Base-by-base conservation (phyloP, 2,113 vertebrate species). In the Phodopus roborovskii region DNA sequence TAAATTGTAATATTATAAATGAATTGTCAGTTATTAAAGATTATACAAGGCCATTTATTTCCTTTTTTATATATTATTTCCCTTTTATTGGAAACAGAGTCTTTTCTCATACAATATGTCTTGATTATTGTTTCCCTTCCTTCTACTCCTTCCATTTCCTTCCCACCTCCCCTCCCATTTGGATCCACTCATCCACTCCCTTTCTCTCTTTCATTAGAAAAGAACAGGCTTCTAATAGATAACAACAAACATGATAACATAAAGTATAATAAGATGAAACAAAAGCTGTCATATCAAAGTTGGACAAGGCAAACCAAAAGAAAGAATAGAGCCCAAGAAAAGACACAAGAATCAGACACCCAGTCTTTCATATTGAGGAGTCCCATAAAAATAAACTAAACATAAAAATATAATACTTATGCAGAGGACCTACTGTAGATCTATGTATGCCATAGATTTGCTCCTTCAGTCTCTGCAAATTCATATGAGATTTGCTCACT, bases 1-100 rank as follows among this genome's bases (percentile, higher is more conserved):
- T 5, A 88, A 91, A 84, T 96, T 70, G 75, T 48, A 73, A 45
- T 86, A 70, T 13, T 93, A 39, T 78, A 79, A 45, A 91, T 50
- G 7, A 53, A 73, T 53, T 84, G 8, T 39, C 20, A 88, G 68
- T 93, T 20, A 84, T 42, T 28, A 77, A 22, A 45, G 74, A 86
- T 60, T 60, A 53, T 73, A 48, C 24, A 68, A 77, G 1, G n/a
- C 1, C 3, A 78, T 12, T 12, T 70, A 0, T 68, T 39, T 92
- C 71, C 91, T 78, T 78, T 79, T 79, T 33, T 30, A 53, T 79
- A 9, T 77, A 75, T 48, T 77, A 28, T 77, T 77, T 48, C 42
- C 26, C 74, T 48, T 77, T 77, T 79, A 56, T 56, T 56, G 10
- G 12, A 79, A 56, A 79, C 10, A 53, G 50, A 56, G 53, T 22